Evolutionary conservation across 2,113 vertebrate genomes (phyloP), one percentile per base, ranked within the genome.

Genomic region (Notechis scutatus): DNA sequence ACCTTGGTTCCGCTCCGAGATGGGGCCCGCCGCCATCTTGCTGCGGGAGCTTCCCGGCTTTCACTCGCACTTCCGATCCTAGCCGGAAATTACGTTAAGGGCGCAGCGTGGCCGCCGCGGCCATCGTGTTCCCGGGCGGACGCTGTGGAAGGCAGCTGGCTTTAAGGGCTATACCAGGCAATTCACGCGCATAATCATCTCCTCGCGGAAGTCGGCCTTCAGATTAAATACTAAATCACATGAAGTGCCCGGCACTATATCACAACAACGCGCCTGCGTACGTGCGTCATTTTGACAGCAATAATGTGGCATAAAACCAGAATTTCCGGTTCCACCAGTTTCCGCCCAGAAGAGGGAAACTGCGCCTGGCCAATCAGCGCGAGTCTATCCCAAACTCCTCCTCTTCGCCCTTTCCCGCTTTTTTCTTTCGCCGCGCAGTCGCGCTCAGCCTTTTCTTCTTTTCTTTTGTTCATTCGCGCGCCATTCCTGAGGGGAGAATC

Each of bases 1-100:
- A 91, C 89, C 92, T 56, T 91, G 81, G 59, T 88, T 91, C 89
- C 92, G 69, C 57, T 88, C 85, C 0, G 92, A 88, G 59, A 91
- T 92, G 15, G 87, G 87, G 1, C 90, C 93, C 1, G 86, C 93
- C 86, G 86, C 93, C 90, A 91, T 91, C 87, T 64, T 6, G 42
- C 1, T 1, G 10, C 34, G 91, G 2, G 42, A 39, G 45, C 89
- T 14, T 57, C 39, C 26, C 45, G 29, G 15, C 47, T 87, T 34
- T 29, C 24, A 9, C 42, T n/a, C 24, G 20, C n/a, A 88, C 59
- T 88, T 88, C 91, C 91, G 91, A 4, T 42, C 18, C 6, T 20
- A 20, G 15, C 7, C 59, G 91, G 91, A 88, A 55, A 39, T 42
- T 23, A 2, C 11, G n/a, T 54, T 1, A 29, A 87, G 86, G 47